Evolutionary conservation across 2,888 invertebrate genomes (phyloP), one percentile per base, ranked within the genome.

Genomic region (Psylliodes chrysocephalus): DNA sequence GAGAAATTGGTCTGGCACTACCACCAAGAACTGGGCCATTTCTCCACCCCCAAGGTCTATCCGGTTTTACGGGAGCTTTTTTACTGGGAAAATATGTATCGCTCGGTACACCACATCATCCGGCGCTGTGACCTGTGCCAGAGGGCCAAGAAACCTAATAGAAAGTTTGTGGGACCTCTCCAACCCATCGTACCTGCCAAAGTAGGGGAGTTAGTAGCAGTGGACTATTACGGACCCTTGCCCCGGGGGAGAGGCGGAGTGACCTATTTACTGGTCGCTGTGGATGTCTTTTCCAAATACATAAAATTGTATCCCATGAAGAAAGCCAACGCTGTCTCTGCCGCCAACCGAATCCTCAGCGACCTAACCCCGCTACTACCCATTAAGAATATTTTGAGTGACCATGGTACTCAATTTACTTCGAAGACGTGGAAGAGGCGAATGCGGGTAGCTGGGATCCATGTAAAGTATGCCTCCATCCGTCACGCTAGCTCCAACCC

Each of bases 251-350:
- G 10, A 38, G 38, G 38, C 4, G 38, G 10, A 14, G 38, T 38
- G 15, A 38, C 38, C 3, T 38, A 38, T 14, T 6, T 38, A 6
- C 10, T 44, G 15, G 14, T 44, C 2, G 44, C 44, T 18, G 44
- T 44, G 8, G 44, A 44, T 44, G 19, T 44, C 3, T 44, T 44
- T 44, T 44, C 44, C 6, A 44, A 44, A 14, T 44, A 44, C 10
- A 17, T 44, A 15, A 5, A 44, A 15, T 3, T 44, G 2, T 44
- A 14, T 18, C 17, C 44, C 3, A 2, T 44, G 15, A 44, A 44
- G 17, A 44, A 44, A 38, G 38, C 38, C 5, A 38, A 38, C 15
- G 17, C 44, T 10, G 44, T 14, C 10, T n/a, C 44, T 2, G 44
- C 44, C 2, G 33, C n/a, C 5, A 33, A 33, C n/a, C 33, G 33